These are phyloP conservation scores for Tenodera sinensis DNA, from an alignment of 2,888 invertebrate species.

Conservation along the genomic window DNA sequence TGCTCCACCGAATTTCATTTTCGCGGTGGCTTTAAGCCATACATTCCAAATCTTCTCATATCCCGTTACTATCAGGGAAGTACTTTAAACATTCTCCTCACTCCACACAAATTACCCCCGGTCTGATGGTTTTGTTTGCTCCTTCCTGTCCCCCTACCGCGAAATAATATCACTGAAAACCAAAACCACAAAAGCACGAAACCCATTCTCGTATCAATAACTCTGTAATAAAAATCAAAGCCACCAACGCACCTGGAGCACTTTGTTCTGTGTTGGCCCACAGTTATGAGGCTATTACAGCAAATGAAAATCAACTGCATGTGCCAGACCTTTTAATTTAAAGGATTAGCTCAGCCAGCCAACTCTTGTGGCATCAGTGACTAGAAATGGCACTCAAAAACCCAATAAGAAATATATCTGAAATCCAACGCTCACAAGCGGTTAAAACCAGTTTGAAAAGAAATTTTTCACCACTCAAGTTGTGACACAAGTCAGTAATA, in stretches of 20 bases:
- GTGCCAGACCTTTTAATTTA: neutral
- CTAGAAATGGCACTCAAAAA: no score
- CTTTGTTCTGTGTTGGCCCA: neutral
- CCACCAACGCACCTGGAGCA: neutral
- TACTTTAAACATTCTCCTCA: neutral
- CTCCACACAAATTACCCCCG: neutral
- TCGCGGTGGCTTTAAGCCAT: neutral
- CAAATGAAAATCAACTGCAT: neutral
- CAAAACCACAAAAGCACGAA: neutral
- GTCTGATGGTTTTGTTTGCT: neutral
- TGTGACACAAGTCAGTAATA: no score
- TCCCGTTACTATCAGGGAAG: neutral
- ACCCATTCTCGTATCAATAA: neutral
- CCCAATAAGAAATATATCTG: no score
- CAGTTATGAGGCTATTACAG: neutral
- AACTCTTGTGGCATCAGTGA: no score
- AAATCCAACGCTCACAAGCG: no score
- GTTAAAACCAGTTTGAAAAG: no score
- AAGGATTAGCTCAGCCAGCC: neutral
- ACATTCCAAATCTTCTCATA: neutral
- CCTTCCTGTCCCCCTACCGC: neutral
- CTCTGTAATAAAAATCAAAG: neutral
- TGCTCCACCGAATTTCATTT: neutral
- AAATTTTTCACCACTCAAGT: no score
- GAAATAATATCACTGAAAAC: neutral